Base-by-base conservation (phyloP, 2,888 invertebrate species). In the Siphonodentalium dalli region DNA sequence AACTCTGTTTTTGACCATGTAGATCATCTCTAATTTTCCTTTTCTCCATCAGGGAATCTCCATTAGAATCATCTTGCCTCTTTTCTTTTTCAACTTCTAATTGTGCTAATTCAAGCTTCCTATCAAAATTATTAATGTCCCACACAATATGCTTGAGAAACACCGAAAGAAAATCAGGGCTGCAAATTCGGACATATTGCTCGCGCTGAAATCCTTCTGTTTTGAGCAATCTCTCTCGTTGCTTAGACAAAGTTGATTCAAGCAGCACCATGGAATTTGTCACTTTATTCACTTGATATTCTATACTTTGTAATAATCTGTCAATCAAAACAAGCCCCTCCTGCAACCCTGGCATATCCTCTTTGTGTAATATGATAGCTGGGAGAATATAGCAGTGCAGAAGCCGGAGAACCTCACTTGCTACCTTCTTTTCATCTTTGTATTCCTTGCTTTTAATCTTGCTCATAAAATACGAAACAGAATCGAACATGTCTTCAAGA, bases 341-440 rank as follows among this genome's bases (percentile, higher is more conserved):
- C 18, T 58, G 27, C 28, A 68, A 48, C 13, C 48, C 46, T 1
- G 57, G 50, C 8, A 59, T 29, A 37, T 69, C 69, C 13, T 57
- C 59, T 8, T 48, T 39, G 3, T 40, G 45, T 15, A 71, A 59
- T 3, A 45, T 44, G 23, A 71, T 55, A 6, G 54, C 37, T 3
- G 71, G 71, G 1, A 71, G 57, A 9, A 71, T 60, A 38, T 65
- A 61, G 35, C 61, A 58, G 52, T 71, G 71, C 11, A 71, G 49
- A 27, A 69, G 54, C 5, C 52, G 54, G 20, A 64, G 42, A 1
- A 68, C 49, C 38, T 45, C 50, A 5, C 50, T 29, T 35, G 57
- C 45, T 29, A 68, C 62, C 7, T 59, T 26, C n/a, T n/a, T n/a
- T 2, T 38, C 37, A 23, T 38, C 21, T 3, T 44, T 50, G 5